phyloP scores from a whole-genome alignment of 2,113 vertebrate genomes.

The Hepsetus odoe region DNA sequence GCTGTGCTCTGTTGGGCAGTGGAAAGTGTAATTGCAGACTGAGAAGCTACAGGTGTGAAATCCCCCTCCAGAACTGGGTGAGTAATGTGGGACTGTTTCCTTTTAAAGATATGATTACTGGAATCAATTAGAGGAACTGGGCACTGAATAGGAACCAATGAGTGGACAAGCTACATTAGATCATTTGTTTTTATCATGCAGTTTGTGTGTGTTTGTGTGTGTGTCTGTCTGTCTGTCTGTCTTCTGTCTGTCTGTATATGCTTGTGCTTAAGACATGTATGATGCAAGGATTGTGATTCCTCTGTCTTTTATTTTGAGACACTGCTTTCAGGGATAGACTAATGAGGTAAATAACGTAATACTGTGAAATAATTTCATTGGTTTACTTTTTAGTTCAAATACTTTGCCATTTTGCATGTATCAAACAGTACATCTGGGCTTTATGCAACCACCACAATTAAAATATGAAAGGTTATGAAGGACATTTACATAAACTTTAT shows the following conservation, averaged over 20 bases:
- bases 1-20: slow-evolving; percentile 33
- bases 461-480: no score
- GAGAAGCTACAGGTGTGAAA: slow-evolving; percentile 42
- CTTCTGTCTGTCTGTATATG: background rate
- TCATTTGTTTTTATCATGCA: background rate
- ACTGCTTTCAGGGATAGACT: background rate
- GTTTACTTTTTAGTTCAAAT: background rate
- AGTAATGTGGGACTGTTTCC: slow-evolving; percentile 15
- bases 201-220: slow-evolving; percentile 2
- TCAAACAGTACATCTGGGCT: background rate
- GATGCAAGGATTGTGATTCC: slow-evolving; percentile 32
- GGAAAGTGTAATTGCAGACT: slow-evolving; percentile 42
- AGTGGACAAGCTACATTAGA: slow-evolving; percentile 3
- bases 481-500: no score
- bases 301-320: background rate
- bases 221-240: background rate
- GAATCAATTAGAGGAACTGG: slow-evolving; percentile 41
- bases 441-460: background rate
- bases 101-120: slow-evolving; percentile 23
- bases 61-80: slow-evolving; percentile 29
- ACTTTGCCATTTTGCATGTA: background rate
- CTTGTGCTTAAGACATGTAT: slow-evolving; percentile 4
- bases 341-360: slow-evolving; percentile 26
- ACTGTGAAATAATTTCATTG: slow-evolving; percentile 31
- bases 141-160: background rate